These are phyloP conservation scores for Madoqua kirkii DNA, from an alignment of 2,113 vertebrate genomes.

Conservation along the genomic window DNA sequence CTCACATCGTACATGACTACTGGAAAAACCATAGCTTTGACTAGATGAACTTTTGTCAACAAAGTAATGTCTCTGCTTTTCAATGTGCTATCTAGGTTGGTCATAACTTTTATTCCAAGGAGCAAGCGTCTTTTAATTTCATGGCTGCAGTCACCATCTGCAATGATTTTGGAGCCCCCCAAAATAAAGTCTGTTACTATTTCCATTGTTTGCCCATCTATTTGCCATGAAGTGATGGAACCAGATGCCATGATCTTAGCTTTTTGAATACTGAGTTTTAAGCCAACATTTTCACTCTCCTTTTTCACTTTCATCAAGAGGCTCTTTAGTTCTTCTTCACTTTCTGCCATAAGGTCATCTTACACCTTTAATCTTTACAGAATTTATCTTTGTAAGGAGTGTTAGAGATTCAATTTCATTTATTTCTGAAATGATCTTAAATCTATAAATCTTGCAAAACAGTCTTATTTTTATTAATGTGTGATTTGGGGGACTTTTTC, in stretches of 20 bases:
- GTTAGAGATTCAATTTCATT: not conserved
- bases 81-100: accelerated
- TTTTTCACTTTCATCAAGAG: not conserved
- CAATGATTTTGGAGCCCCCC: not conserved
- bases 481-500: not conserved
- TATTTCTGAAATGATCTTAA: not conserved
- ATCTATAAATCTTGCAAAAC: not conserved
- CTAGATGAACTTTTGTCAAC: not conserved
- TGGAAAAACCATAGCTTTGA: not conserved
- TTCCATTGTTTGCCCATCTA: not conserved
- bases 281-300: not conserved
- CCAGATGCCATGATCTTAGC: not conserved
- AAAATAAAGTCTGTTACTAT: not conserved
- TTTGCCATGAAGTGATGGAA: not conserved
- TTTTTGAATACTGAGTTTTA: not conserved
- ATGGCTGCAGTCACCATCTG: not conserved
- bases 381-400: not conserved
- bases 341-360: not conserved
- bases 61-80: not conserved
- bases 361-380: not conserved
- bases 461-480: not conserved
- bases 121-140: not conserved
- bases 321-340: not conserved
- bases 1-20: not conserved
- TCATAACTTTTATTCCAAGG: not conserved